These are phyloP conservation scores for Anoura caudifer DNA, from an alignment of 2,113 vertebrate genomes.

Conservation along the genomic window DNA sequence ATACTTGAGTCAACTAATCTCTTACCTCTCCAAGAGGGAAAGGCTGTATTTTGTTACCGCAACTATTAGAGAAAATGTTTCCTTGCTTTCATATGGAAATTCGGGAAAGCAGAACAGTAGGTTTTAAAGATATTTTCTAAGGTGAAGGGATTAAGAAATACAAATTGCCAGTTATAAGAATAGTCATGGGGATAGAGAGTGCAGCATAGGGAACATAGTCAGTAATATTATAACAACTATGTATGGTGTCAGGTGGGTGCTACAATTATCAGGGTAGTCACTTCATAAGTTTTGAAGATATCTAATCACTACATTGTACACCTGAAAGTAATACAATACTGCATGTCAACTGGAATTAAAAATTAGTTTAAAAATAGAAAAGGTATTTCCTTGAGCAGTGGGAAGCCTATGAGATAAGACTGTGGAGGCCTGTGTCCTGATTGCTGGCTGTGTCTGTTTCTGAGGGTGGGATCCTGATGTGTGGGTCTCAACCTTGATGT, in stretches of 20 bases:
- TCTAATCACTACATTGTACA: neutral
- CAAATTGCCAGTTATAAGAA: neutral
- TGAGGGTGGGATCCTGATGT: neutral
- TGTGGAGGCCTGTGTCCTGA: neutral
- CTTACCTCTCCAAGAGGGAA: neutral
- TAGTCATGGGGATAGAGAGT: neutral
- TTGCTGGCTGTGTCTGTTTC: neutral
- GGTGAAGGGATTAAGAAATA: neutral
- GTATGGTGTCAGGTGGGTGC: neutral
- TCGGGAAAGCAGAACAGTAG: neutral
- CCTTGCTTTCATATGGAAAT: neutral
- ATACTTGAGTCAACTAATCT: neutral
- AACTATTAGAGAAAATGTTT: neutral
- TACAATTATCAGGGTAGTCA: neutral
- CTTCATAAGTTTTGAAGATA: neutral
- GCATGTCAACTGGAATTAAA: neutral
- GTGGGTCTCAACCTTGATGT: neutral
- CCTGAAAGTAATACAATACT: neutral
- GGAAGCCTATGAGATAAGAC: neutral
- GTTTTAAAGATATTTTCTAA: neutral
- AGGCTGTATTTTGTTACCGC: neutral
- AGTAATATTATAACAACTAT: neutral
- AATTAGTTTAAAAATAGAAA: neutral
- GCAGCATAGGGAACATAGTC: neutral
- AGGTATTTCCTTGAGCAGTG: neutral